Evolutionary conservation across 2,888 invertebrate genomes (phyloP).

Genomic region (Chaetogeoica ovagalla): DNA sequence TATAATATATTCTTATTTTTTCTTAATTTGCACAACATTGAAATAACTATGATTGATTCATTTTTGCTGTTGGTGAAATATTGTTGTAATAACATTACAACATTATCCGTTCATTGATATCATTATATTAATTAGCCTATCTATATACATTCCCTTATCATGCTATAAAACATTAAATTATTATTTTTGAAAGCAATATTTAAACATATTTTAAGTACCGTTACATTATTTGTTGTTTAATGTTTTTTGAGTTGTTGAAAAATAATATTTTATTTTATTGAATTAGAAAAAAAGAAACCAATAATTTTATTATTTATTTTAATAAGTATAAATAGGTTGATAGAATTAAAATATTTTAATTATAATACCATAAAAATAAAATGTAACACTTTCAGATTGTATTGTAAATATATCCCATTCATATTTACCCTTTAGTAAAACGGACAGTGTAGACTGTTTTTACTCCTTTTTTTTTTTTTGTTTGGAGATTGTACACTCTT

Average conservation of each 20-base stretch:
- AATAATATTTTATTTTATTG: slow-evolving; percentile 52
- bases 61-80: slow-evolving; percentile 46
- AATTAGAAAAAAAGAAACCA: slow-evolving; percentile 38
- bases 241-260: slow-evolving; percentile 52
- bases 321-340: slow-evolving; percentile 50
- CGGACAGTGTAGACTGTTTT: slow-evolving; percentile 42
- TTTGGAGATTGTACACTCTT: slow-evolving; percentile 37
- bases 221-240: slow-evolving; percentile 51
- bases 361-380: slow-evolving; percentile 44
- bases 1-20: too few relatives aligned
- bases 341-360: slow-evolving; percentile 51
- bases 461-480: slow-evolving; percentile 14
- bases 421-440: slow-evolving; percentile 35
- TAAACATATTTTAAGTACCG: slow-evolving; percentile 51
- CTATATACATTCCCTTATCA: slow-evolving; percentile 53
- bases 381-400: slow-evolving; percentile 45
- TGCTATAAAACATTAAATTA: slow-evolving; percentile 48
- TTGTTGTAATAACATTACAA: slow-evolving; percentile 34
- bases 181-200: slow-evolving; percentile 52
- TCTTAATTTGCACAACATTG: slow-evolving; percentile 49
- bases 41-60: slow-evolving; percentile 43
- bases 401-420: slow-evolving; percentile 50
- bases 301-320: slow-evolving; percentile 40
- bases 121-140: slow-evolving; percentile 43
- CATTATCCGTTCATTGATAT: slow-evolving; percentile 31